Conservation (phyloP, 2,113 vertebrate genomes). For the Saguinus imperator region DNA sequence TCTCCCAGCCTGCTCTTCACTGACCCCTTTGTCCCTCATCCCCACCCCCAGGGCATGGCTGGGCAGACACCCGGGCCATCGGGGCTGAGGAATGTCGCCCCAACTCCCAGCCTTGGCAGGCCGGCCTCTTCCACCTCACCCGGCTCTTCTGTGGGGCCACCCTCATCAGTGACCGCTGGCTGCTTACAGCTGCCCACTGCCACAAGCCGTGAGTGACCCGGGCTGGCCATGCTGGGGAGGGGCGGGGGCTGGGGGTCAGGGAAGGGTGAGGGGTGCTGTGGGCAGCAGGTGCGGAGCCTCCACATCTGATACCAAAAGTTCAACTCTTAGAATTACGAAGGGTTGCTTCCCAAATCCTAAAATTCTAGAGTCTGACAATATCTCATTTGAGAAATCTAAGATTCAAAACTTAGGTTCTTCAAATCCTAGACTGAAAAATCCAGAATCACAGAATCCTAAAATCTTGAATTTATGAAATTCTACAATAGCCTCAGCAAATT, state of each 20-base stretch:
- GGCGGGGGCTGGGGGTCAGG: background rate
- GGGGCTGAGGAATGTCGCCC: constrained; percentile 63
- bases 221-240: background rate
- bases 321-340: background rate
- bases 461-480: background rate
- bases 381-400: background rate
- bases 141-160: constrained; percentile 77
- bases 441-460: background rate
- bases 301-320: background rate
- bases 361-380: background rate
- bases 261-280: background rate
- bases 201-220: constrained; percentile 65
- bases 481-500: background rate
- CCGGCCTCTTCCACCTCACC: constrained; percentile 70
- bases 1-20: background rate
- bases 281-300: background rate
- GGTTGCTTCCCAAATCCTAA: background rate
- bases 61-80: constrained; percentile 66
- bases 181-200: constrained; percentile 82
- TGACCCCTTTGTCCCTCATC: background rate
- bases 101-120: constrained; percentile 82
- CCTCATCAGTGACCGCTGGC: constrained; percentile 82
- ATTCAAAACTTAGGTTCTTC: background rate
- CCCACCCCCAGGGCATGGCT: constrained; percentile 41
- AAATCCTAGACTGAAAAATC: background rate